Percentiles rank a stretch among this genome's conserved stretches.
These are phyloP conservation scores for Ateles fusciceps DNA, from an alignment of 2,797 vertebrate genomes.

Conservation along the genomic window DNA sequence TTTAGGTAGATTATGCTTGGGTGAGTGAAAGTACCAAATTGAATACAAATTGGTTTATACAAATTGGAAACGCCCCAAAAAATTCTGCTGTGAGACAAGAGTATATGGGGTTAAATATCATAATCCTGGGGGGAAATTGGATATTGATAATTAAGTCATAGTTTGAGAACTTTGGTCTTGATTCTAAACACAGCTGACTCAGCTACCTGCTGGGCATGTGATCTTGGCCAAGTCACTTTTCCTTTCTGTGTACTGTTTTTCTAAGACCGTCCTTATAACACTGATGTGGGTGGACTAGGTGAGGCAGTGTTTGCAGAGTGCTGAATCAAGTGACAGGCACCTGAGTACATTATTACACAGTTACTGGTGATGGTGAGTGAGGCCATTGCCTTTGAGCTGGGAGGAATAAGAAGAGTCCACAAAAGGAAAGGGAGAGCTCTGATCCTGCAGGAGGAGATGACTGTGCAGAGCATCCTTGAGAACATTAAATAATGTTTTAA, in stretches of 20 bases:
- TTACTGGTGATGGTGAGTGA: too few relatives aligned
- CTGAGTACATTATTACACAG: fast-evolving
- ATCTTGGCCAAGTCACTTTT: not conserved
- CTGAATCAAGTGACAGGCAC: fast-evolving
- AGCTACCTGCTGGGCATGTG: not conserved
- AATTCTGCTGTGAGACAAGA: not conserved
- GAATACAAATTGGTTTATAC: not conserved
- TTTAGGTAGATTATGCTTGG: not conserved
- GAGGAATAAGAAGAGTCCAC: not conserved
- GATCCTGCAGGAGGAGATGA: not conserved
- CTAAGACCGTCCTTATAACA: not conserved
- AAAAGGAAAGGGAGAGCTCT: not conserved
- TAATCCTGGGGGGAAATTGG: not conserved
- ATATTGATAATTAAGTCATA: not conserved
- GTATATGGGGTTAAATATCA: not conserved
- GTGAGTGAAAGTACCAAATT: not conserved
- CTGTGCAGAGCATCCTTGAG: not conserved
- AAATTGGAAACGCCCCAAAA: not conserved
- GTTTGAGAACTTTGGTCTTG: not conserved
- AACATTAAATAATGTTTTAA: not conserved
- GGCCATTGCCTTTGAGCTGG: too few relatives aligned
- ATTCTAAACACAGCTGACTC: not conserved
- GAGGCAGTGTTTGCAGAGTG: not conserved
- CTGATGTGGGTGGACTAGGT: not conserved
- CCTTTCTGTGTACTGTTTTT: not conserved